phyloP scores from a whole-genome alignment of 2,797 vertebrate species.

The Heliangelus exortis region DNA sequence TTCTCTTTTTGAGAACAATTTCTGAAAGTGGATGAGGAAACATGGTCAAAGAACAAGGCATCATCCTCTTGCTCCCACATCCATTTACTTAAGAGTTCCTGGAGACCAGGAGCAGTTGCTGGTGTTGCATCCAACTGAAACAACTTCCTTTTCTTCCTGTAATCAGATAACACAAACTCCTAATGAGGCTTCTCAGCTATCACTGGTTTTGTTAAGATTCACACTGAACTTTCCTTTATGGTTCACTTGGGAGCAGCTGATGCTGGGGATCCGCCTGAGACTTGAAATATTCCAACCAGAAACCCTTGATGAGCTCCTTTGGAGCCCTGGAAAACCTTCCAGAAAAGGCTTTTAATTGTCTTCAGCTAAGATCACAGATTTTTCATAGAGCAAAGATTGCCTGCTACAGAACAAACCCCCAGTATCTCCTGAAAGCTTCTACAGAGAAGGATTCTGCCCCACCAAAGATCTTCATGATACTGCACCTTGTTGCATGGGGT shows the following conservation, averaged over 20 bases:
- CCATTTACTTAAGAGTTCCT: neutral
- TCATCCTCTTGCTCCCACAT: neutral
- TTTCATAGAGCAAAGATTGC: neutral
- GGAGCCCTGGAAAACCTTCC: neutral
- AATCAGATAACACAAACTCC: neutral
- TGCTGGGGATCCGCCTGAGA: neutral
- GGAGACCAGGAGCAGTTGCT: neutral
- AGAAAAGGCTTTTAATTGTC: neutral
- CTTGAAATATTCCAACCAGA: neutral
- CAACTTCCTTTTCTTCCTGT: neutral
- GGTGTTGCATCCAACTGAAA: neutral
- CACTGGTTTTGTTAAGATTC: neutral
- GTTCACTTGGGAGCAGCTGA: neutral
- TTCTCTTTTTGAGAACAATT: neutral
- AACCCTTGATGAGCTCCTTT: neutral
- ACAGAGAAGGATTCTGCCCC: neutral
- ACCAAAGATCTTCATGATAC: neutral
- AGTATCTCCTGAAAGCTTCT: neutral
- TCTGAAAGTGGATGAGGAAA: neutral
- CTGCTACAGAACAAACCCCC: neutral
- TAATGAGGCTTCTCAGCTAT: neutral
- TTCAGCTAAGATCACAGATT: neutral
- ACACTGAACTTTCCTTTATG: neutral
- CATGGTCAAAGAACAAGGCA: neutral
- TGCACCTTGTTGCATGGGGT: accelerated